These are phyloP conservation scores for Drosophila cognata DNA, from an alignment of 2,888 invertebrate species.

Conservation along the genomic window DNA sequence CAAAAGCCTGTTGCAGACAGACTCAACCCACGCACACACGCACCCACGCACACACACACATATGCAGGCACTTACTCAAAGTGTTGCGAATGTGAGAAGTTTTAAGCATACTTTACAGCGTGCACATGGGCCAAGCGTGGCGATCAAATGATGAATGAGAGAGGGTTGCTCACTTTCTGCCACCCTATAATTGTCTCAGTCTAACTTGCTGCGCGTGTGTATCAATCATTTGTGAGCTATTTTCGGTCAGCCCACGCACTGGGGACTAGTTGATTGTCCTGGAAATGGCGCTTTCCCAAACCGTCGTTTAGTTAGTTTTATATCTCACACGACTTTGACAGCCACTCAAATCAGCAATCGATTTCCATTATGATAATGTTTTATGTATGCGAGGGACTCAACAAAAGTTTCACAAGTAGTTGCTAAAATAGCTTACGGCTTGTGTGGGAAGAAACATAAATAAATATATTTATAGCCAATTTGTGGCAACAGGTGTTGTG, in stretches of 20 bases:
- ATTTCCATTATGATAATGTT: slow-evolving; percentile 34
- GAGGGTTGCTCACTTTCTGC: not conserved
- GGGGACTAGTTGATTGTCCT: slow-evolving; percentile 38
- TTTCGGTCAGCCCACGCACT: slow-evolving; percentile 21
- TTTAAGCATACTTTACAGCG: slow-evolving; percentile 47
- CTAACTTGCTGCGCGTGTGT: slow-evolving; percentile 13
- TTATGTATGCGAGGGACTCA: slow-evolving; percentile 28
- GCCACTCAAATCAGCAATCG: slow-evolving; percentile 50
- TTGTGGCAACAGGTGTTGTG: not conserved
- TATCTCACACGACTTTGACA: slow-evolving; percentile 40
- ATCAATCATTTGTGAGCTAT: slow-evolving; percentile 46
- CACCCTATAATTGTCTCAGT: not conserved
- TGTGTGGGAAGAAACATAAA: not conserved
- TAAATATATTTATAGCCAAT: not conserved
- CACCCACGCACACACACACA: not conserved
- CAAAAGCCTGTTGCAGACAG: slow-evolving; percentile 65
- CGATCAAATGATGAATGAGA: slow-evolving; percentile 64
- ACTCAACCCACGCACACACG: slow-evolving; percentile 16
- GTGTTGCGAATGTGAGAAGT: slow-evolving; percentile 11
- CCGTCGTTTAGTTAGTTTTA: slow-evolving; percentile 42
- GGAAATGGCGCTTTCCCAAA: slow-evolving; percentile 18
- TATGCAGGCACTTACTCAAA: not conserved
- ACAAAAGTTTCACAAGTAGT: slow-evolving; percentile 1
- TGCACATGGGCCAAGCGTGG: slow-evolving; percentile 30
- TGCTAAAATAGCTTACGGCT: not conserved